Evolutionary conservation across 2,888 invertebrate species (phyloP), one percentile per base, ranked within the genome.

Genomic region (Drosophila cognata): DNA sequence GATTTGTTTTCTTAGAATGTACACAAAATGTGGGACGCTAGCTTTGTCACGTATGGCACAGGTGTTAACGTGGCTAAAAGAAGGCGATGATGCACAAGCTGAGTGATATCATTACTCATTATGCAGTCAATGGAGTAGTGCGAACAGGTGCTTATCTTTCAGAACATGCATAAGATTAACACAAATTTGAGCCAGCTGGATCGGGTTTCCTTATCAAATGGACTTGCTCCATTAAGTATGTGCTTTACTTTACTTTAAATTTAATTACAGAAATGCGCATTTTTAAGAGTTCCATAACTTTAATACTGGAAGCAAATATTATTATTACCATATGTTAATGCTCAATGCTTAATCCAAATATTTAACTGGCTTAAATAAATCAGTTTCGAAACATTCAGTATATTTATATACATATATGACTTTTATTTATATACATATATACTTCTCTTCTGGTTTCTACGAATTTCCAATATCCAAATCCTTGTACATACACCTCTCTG

Each of bases 1-100:
- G 71, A 80, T 74, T 70, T 82, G 71, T 66, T 74, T 56, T 66
- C 51, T 41, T 68, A 46, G 52, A 56, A 68, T 63, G 52, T 65
- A 71, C 25, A 63, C 63, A 72, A 66, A 72, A 63, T 61, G 62
- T 61, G 28, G 21, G 28, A 61, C 43, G 57, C 31, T 13, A 58
- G 58, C n/a, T 56, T 50, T 61, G 63, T 75, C 71, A 65, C 52
- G 55, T 75, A 38, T 68, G 48, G 36, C 52, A 18, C 63, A 62
- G 60, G 75, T 77, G 77, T 60, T 74, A 71, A 79, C 38, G 29
- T 77, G 58, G 21, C 50, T 46, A 50, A 50, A 33, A 66, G 13
- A 21, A 28, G 18, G 10, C 33, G 58, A 36, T 25, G 18, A 36
- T 29, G 38, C 7, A 35, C 25, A 29, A 41, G 50, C 28, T 3